These are phyloP conservation scores for Augiades crinisus DNA, from an alignment of 2,888 invertebrate species.

Conservation along the genomic window DNA sequence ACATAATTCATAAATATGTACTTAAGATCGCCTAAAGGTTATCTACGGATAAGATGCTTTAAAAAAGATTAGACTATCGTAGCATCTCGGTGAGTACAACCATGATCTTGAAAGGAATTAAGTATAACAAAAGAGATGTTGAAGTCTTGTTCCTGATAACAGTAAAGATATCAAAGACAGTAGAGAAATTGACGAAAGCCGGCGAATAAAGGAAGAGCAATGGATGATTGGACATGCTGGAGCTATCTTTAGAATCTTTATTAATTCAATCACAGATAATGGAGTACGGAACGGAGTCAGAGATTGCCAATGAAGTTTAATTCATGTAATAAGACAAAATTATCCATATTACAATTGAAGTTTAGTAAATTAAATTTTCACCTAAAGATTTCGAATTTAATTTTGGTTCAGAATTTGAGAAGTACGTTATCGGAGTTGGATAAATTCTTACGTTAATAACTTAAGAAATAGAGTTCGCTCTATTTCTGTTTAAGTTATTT, in stretches of 20 bases:
- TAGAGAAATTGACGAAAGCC: slow-evolving; percentile 6
- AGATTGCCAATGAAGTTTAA: not conserved
- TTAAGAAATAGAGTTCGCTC: too few species aligned
- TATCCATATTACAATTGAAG: too few species aligned
- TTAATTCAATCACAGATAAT: slow-evolving; percentile 10
- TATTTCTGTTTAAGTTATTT: too few species aligned
- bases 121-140: not conserved
- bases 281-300: too few species aligned
- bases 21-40: slow-evolving; percentile 11
- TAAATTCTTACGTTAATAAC: too few species aligned
- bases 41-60: slow-evolving; percentile 14
- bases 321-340: not conserved
- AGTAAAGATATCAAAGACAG: not conserved
- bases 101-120: not conserved
- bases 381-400: too few species aligned
- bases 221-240: not conserved
- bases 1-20: slow-evolving; percentile 6
- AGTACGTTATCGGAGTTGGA: too few species aligned
- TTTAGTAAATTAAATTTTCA: too few species aligned
- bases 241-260: slow-evolving; percentile 1
- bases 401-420: too few species aligned
- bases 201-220: not conserved
- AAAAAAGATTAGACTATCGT: slow-evolving; percentile 7
- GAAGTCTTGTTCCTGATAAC: not conserved
- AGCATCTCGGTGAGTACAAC: not conserved